Conservation (phyloP, 2,797 vertebrate genomes). For the Cetoscarus ocellatus region DNA sequence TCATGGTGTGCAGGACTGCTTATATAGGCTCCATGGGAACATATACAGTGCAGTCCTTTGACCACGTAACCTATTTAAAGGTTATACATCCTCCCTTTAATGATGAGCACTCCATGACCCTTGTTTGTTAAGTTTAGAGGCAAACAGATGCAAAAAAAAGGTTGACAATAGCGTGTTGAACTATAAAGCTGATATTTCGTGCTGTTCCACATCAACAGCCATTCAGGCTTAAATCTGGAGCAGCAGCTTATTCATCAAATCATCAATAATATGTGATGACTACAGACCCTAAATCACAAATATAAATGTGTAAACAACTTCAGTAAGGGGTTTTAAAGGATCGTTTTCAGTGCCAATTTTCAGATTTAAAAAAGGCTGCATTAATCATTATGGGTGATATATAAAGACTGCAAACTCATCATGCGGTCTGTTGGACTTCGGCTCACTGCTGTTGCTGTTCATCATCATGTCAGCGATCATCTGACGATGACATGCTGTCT, state of each 20-base stretch:
- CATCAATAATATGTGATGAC: background rate
- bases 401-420: background rate
- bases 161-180: too few species aligned
- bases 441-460: background rate
- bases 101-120: background rate
- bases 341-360: background rate
- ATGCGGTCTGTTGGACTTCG: too few species aligned
- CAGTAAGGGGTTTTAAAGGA: background rate
- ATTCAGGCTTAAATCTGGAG: too few species aligned
- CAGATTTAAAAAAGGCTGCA: background rate
- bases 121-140: background rate
- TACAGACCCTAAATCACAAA: background rate
- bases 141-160: background rate
- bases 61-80: background rate
- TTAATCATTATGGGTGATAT: background rate
- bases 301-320: background rate
- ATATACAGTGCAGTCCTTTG: slow-evolving; percentile 4
- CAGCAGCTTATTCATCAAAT: background rate
- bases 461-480: background rate
- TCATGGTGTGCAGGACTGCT: slow-evolving; percentile 8
- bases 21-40: background rate
- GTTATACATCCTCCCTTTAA: background rate
- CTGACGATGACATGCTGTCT: background rate
- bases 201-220: background rate
- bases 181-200: too few species aligned